These are phyloP conservation scores for Rotaria macrura DNA, from an alignment of 2,888 invertebrate genomes.

Conservation along the genomic window DNA sequence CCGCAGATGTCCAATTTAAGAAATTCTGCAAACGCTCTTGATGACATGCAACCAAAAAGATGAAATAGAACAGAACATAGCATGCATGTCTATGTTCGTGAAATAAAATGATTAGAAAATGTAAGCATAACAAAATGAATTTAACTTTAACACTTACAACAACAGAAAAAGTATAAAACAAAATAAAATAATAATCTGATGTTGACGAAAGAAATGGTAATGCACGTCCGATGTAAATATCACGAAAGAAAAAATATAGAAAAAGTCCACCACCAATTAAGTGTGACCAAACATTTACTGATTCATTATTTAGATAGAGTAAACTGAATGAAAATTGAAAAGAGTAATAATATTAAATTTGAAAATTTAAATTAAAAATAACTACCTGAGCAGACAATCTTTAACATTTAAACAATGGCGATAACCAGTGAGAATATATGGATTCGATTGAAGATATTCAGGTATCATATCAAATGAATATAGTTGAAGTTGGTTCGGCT, in stretches of 20 bases:
- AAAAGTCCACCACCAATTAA: conserved; percentile 53
- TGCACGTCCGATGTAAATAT: conserved; percentile 52
- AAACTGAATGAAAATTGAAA: conserved; percentile 57
- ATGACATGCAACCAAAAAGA: conserved; percentile 82
- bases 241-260: conserved; percentile 67
- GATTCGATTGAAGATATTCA: conserved; percentile 71
- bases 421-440: conserved; percentile 72
- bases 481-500: not conserved
- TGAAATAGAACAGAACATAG: conserved; percentile 79
- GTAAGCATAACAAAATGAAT: not conserved
- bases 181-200: not conserved
- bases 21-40: conserved; percentile 71
- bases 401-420: conserved; percentile 56
- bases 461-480: conserved; percentile 59
- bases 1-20: conserved; percentile 82
- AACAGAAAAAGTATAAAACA: conserved; percentile 17
- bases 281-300: conserved; percentile 93
- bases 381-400: conserved; percentile 61
- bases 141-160: not conserved
- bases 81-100: conserved; percentile 68
- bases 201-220: not conserved
- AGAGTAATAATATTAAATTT: not conserved
- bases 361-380: not conserved
- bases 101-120: too few species aligned
- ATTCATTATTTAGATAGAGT: conserved; percentile 94